Percentiles rank a stretch among this genome's conserved stretches.
phyloP scores from a whole-genome alignment of 2,888 invertebrate species.

The Hydriomena furcata region DNA sequence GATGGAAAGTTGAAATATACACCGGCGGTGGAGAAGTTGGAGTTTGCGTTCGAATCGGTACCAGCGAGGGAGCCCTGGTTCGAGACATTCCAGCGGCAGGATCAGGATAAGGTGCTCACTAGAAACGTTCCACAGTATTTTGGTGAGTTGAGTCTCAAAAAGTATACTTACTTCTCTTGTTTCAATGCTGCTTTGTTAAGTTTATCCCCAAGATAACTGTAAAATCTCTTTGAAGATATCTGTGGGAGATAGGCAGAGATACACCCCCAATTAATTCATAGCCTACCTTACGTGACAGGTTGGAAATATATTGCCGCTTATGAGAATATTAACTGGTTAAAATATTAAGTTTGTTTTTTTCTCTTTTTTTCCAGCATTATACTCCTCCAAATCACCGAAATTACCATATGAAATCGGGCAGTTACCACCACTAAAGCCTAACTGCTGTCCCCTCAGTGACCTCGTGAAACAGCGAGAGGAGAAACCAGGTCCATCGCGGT shows the following conservation, averaged over 20 bases:
- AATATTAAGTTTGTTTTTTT: not conserved
- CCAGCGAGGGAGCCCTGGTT: constrained; percentile 91
- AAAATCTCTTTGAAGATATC: too few species aligned
- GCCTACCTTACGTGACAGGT: too few species aligned
- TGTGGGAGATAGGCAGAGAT: too few species aligned
- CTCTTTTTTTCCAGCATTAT: constrained; percentile 76
- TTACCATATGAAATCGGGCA: constrained; percentile 90
- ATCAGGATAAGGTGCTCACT: constrained; percentile 86
- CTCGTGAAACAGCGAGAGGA: constrained; percentile 70
- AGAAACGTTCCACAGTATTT: constrained; percentile 84
- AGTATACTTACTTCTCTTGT: too few species aligned
- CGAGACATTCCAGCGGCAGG: constrained; percentile 90
- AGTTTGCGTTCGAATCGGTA: constrained; percentile 89
- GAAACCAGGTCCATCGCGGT: constrained; percentile 66
- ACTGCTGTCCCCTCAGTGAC: constrained; percentile 78
- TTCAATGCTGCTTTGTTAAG: too few species aligned
- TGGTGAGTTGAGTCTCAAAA: constrained; percentile 75
- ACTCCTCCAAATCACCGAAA: constrained; percentile 85
- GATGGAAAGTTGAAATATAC: constrained; percentile 73
- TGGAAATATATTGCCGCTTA: too few species aligned
- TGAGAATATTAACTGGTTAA: too few species aligned
- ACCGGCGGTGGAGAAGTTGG: constrained; percentile 84
- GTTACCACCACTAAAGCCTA: constrained; percentile 84
- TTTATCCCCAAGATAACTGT: too few species aligned
- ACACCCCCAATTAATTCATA: too few species aligned